These are phyloP conservation scores for Lytechinus variegatus DNA, from an alignment of 35 echinoderm and acorn worm species.

Conservation along the genomic window DNA sequence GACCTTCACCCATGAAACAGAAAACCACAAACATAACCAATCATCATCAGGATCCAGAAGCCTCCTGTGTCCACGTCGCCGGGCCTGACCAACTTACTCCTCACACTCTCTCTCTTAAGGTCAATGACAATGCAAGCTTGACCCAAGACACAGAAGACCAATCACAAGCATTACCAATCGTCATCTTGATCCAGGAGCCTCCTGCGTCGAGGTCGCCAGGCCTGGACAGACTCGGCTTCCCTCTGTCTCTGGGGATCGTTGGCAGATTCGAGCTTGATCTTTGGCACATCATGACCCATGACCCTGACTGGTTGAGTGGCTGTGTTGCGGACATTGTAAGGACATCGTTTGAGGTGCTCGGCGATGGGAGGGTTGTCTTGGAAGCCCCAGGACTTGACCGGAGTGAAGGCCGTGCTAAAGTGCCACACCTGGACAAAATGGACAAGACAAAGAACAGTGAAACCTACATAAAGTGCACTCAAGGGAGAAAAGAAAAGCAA, in stretches of 20 bases:
- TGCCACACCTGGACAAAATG: constrained; percentile 80
- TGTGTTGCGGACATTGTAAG: constrained; percentile 71
- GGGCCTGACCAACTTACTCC: neutral
- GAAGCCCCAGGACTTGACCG: constrained; percentile 81
- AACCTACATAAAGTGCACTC: neutral
- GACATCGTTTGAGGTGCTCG: constrained; percentile 76
- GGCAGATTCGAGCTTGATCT: neutral
- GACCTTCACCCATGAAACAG: neutral
- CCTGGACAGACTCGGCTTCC: neutral
- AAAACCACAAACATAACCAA: neutral
- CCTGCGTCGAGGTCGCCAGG: neutral
- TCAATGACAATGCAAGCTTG: neutral
- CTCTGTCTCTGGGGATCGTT: neutral
- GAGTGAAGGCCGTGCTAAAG: constrained; percentile 90
- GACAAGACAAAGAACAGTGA: neutral
- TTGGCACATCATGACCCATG: constrained; percentile 62
- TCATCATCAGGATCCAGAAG: neutral
- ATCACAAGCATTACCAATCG: neutral
- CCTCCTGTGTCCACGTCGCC: neutral
- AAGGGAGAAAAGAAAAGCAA: too few species aligned
- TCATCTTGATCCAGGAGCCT: neutral
- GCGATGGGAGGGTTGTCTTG: constrained; percentile 75
- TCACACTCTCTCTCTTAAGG: neutral
- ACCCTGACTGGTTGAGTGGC: constrained; percentile 66
- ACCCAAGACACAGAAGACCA: constrained; percentile 10